Evolutionary conservation across 2,113 vertebrate species (phyloP).

Genomic region (Silurus meridionalis): DNA sequence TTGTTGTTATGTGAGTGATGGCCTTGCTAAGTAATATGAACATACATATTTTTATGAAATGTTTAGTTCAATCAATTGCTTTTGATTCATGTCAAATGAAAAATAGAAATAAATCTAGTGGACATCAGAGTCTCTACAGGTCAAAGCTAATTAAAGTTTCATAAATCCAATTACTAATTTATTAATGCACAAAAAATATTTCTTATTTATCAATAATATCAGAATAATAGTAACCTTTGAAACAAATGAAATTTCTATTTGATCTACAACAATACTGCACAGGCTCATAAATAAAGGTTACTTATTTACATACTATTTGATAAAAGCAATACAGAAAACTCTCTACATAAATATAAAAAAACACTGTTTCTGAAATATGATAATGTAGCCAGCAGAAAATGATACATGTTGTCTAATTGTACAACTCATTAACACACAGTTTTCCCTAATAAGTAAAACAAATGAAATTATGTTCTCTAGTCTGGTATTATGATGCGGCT

Average conservation of each 20-base stretch:
- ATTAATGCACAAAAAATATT: slow-evolving; percentile 62
- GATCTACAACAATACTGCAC: slow-evolving; percentile 67
- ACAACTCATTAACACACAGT: slow-evolving; percentile 54
- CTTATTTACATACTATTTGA: slow-evolving; percentile 71
- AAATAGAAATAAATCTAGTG: slow-evolving; percentile 8
- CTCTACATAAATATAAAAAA: slow-evolving; percentile 80
- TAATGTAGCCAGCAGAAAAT: slow-evolving; percentile 72
- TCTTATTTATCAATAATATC: slow-evolving; percentile 73
- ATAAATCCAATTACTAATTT: slow-evolving; percentile 61
- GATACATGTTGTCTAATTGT: slow-evolving; percentile 65
- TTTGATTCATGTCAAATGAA: slow-evolving; percentile 15
- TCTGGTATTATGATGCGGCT: slow-evolving; percentile 56
- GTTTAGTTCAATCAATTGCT: background rate
- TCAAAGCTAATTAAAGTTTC: slow-evolving; percentile 39
- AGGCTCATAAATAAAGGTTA: slow-evolving; percentile 78
- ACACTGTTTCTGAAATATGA: slow-evolving; percentile 79
- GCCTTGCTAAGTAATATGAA: slow-evolving; percentile 59
- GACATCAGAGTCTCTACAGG: slow-evolving; percentile 26
- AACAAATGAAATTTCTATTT: slow-evolving; percentile 63
- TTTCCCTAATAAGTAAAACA: slow-evolving; percentile 69
- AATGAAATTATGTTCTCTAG: slow-evolving; percentile 56
- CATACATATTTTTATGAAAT: slow-evolving; percentile 52
- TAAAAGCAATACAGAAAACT: slow-evolving; percentile 69
- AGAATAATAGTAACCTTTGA: background rate
- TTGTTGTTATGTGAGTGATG: slow-evolving; percentile 56